These are phyloP conservation scores for Blastomussa wellsi DNA, from an alignment of 92 coral and sea anemone species.

Conservation along the genomic window DNA sequence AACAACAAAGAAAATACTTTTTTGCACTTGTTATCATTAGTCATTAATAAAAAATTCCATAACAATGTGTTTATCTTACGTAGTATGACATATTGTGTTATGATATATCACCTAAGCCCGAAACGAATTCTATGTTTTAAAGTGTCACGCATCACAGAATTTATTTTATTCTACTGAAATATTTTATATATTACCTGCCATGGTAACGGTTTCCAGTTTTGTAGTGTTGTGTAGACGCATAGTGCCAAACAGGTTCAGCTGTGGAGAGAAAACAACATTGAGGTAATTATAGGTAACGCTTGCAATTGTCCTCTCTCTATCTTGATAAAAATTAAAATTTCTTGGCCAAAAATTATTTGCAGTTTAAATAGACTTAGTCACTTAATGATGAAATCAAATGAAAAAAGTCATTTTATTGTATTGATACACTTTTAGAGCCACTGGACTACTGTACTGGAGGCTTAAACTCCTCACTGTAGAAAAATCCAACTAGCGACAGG, in stretches of 20 bases:
- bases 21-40: too few relatives aligned
- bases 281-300: neutral
- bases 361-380: neutral
- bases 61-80: neutral
- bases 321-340: neutral
- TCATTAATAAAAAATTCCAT: neutral
- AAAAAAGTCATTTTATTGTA: too few relatives aligned
- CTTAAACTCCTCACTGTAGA: too few relatives aligned
- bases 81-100: too few relatives aligned
- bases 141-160: too few relatives aligned
- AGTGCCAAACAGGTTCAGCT: constrained; percentile 78
- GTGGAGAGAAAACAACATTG: neutral
- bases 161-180: too few relatives aligned
- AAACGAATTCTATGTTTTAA: too few relatives aligned
- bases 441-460: too few relatives aligned
- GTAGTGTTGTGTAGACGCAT: constrained; percentile 43
- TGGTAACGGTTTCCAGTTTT: constrained; percentile 67
- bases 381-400: neutral
- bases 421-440: too few relatives aligned
- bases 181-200: constrained; percentile 72
- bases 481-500: too few relatives aligned
- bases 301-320: neutral
- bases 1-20: neutral
- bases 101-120: too few relatives aligned
- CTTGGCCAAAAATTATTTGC: too few relatives aligned